These are phyloP conservation scores for Capitella teleta DNA, from an alignment of 1,140 invertebrate genomes.

Conservation along the genomic window DNA sequence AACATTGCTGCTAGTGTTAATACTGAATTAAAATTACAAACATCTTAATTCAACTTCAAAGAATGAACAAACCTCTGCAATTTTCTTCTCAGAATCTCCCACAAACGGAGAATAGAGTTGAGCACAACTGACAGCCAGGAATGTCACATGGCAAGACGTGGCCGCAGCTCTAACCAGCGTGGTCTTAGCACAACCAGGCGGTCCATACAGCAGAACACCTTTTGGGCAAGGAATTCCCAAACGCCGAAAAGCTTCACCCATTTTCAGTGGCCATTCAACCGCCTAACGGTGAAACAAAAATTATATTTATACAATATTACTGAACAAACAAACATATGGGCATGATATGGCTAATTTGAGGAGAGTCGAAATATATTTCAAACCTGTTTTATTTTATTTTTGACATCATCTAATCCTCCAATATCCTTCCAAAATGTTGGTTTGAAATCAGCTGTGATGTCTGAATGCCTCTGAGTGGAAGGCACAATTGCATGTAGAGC, in stretches of 20 bases:
- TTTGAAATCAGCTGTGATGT: conserved; percentile 23
- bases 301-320: conserved; percentile 4
- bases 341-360: background rate
- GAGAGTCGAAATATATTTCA: background rate
- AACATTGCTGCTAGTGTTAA: too few relatives aligned
- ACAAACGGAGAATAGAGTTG: conserved; percentile 96
- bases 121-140: conserved; percentile 21
- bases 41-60: too few relatives aligned
- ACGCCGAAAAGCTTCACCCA: conserved; percentile 26
- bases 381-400: conserved; percentile 66
- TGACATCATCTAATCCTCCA: conserved; percentile 73
- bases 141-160: conserved; percentile 6
- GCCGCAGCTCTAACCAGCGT: conserved; percentile 7
- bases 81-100: conserved; percentile 87
- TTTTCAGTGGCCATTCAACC: conserved; percentile 34
- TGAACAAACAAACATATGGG: too few relatives aligned
- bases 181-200: conserved; percentile 12
- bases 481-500: conserved; percentile 68
- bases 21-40: too few relatives aligned
- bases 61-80: conserved; percentile 58
- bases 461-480: conserved; percentile 50
- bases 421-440: conserved; percentile 69
- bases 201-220: conserved; percentile 16
- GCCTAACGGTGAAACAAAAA: conserved; percentile 26
- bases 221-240: conserved; percentile 27